Evolutionary conservation across 2,113 vertebrate species (phyloP).

Genomic region (Felis catus): F.catus_Fca126_mat1.0 CM031419.1:13216501-13217000

Average conservation of each 20-base stretch:
- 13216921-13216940: not conserved
- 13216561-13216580: not conserved
- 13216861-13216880: not conserved
- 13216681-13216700: not conserved
- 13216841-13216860: not conserved
- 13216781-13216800: not conserved
- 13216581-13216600: not conserved
- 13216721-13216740: not conserved
- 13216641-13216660: accelerated
- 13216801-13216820: not conserved
- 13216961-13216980: not conserved
- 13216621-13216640: accelerated
- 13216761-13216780: not conserved
- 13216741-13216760: not conserved
- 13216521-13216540: not conserved
- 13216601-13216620: accelerated
- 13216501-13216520: accelerated
- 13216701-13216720: accelerated
- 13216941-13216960: not conserved
- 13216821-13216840: not conserved
- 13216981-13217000: not conserved
- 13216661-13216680: not conserved
- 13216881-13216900: not conserved
- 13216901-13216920: no score
- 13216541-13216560: accelerated